Conservation (phyloP, 2,888 invertebrate species). For the Bursaphelenchus okinawaensis region DNA sequence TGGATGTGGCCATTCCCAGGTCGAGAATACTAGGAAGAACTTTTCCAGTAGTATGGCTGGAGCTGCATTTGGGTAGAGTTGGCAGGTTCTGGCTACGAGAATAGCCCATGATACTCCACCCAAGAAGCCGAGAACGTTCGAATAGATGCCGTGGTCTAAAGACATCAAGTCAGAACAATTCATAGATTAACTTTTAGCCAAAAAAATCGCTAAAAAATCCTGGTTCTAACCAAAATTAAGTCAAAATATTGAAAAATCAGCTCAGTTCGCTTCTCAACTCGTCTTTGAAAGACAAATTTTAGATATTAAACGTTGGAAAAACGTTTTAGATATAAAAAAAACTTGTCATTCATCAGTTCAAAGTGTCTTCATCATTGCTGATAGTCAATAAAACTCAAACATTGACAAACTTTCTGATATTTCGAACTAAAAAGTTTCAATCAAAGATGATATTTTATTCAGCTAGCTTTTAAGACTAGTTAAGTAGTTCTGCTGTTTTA, state of each 20-base stretch:
- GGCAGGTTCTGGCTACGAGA: conserved; percentile 94
- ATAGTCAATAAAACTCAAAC: too few relatives aligned
- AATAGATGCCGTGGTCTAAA: conserved; percentile 88
- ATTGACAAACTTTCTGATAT: too few relatives aligned
- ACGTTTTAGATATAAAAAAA: background rate
- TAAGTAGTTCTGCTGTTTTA: background rate
- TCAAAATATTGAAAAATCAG: too few relatives aligned
- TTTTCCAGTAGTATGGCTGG: conserved; percentile 91
- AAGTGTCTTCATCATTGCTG: background rate
- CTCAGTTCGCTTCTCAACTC: background rate
- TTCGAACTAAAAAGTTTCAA: too few relatives aligned
- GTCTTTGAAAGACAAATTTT: background rate
- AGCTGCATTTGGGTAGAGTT: conserved; percentile 91
- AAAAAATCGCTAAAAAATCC: background rate
- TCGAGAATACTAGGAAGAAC: conserved; percentile 94
- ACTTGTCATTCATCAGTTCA: background rate
- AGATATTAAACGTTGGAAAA: background rate
- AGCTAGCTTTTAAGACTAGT: too few relatives aligned
- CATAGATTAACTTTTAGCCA: background rate
- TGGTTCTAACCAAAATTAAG: background rate
- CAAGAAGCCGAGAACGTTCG: conserved; percentile 91
- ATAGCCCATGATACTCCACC: conserved; percentile 97
- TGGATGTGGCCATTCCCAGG: conserved; percentile 99
- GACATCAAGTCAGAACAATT: background rate
- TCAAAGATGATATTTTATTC: too few relatives aligned